Evolutionary conservation across 2,797 vertebrate genomes (phyloP).

Genomic region (Kryptopterus vitreolus): DNA sequence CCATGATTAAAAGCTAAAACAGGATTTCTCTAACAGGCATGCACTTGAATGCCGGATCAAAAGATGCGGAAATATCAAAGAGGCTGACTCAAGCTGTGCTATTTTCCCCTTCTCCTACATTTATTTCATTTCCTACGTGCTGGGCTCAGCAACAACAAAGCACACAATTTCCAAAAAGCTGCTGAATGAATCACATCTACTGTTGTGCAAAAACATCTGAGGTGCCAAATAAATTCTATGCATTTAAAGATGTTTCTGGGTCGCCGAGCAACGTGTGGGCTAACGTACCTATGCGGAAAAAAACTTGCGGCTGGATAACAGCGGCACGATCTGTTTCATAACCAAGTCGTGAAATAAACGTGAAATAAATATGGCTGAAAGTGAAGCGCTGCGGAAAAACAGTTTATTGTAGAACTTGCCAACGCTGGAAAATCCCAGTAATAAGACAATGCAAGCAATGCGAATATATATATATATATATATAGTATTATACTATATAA

Average conservation of each 20-base stretch:
- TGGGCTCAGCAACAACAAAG: conserved; percentile 11
- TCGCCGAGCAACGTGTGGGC: conserved; percentile 28
- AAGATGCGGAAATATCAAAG: conserved; percentile 15
- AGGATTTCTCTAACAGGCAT: conserved; percentile 5
- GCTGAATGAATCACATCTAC: conserved; percentile 16
- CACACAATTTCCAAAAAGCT: not conserved
- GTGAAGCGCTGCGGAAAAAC: not conserved
- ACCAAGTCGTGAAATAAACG: conserved; percentile 24
- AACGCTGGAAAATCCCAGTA: not conserved
- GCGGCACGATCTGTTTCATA: conserved; percentile 3
- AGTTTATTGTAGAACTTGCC: not conserved
- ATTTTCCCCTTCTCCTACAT: not conserved
- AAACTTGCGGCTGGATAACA: not conserved
- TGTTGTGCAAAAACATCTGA: conserved; percentile 9
- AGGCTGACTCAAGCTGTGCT: not conserved
- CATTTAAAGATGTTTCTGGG: conserved; percentile 22
- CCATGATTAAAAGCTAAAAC: conserved; percentile 37
- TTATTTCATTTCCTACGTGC: conserved; percentile 16
- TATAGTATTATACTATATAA: too few relatives aligned
- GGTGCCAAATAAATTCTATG: conserved; percentile 25
- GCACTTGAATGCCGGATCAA: not conserved
- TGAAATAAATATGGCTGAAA: conserved; percentile 13
- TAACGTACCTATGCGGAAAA: not conserved
- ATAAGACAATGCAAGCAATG: not conserved
- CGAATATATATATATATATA: too few relatives aligned